Evolutionary conservation across 2,797 vertebrate genomes (phyloP), one percentile per base, ranked within the genome.

Genomic region (Nyctibius grandis): DNA sequence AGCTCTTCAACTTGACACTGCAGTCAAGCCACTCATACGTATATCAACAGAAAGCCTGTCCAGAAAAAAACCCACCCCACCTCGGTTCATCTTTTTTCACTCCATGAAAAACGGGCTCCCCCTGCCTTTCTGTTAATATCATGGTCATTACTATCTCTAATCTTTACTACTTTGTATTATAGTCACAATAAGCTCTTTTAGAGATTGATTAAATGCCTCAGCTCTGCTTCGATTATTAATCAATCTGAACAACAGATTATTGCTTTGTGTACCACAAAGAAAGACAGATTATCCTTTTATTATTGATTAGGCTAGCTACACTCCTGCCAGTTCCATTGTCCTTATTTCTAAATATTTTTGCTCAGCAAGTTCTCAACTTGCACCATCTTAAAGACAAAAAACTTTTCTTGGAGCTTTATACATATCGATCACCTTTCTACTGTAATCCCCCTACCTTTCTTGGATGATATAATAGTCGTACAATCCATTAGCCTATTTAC

Each of bases 131-230:
- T 65, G 50, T 75, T 94, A 26, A 67, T 76, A 65, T 38, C 80
- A 5, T 60, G 95, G 76, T 19, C 68, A 28, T n/a, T 34, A 11
- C 53, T 38, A 34, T 14, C 81, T 54, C 42, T 31, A 38, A 56
- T 61, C 78, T 67, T 73, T 8, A 59, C 54, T 12, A 13, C 53
- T 93, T 69, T 61, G 79, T 77, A 83, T 70, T 88, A 78, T 28
- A 44, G 74, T 92, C 92, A 88, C 45, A 96, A 95, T 76, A 60
- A 90, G 28, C 22, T 90, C 67, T 15, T 96, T 95, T 93, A 82
- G 89, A 95, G 72, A 95, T 85, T 94, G 93, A 98, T 96, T 96
- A 92, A n/a, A n/a, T n/a, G n/a, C n/a, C n/a, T n/a, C n/a, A n/a
- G n/a, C n/a, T n/a, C n/a, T n/a, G n/a, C n/a, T n/a, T n/a, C n/a